Conservation (phyloP, 92 coral and sea anemone species). For the Parazoanthus atlanticus region DNA sequence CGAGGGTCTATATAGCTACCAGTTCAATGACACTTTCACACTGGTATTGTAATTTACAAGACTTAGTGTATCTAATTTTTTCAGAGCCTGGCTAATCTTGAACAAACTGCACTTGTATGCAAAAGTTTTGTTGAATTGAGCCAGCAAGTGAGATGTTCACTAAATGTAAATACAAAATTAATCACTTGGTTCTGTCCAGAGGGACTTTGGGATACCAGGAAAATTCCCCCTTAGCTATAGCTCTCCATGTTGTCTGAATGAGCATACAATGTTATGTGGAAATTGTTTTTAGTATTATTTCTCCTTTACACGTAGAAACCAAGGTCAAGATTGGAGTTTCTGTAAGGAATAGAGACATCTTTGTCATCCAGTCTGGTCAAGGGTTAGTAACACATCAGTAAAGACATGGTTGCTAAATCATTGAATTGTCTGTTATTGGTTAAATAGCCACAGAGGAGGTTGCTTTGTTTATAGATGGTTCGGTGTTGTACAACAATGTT, state of each 20-base stretch:
- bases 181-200: too few relatives aligned
- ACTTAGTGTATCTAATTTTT: too few relatives aligned
- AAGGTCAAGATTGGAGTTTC: constrained; percentile 84
- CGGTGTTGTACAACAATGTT: too few relatives aligned
- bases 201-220: background rate
- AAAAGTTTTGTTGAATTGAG: too few relatives aligned
- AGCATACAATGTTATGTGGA: background rate
- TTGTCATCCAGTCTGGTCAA: constrained; percentile 95
- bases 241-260: background rate
- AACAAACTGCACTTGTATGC: too few relatives aligned
- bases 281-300: background rate
- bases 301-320: constrained; percentile 64
- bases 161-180: too few relatives aligned
- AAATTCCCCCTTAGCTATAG: background rate
- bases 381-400: constrained; percentile 65
- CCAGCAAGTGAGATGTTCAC: too few relatives aligned
- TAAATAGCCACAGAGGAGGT: background rate
- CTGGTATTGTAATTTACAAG: too few relatives aligned
- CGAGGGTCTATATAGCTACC: too few relatives aligned
- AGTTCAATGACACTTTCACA: too few relatives aligned
- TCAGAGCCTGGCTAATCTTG: too few relatives aligned
- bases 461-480: too few relatives aligned
- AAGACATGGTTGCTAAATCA: background rate
- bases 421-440: background rate
- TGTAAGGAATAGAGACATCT: constrained; percentile 93